Conservation (phyloP, 1,140 invertebrate genomes). For the Caenorhabditis tropicalis region DNA sequence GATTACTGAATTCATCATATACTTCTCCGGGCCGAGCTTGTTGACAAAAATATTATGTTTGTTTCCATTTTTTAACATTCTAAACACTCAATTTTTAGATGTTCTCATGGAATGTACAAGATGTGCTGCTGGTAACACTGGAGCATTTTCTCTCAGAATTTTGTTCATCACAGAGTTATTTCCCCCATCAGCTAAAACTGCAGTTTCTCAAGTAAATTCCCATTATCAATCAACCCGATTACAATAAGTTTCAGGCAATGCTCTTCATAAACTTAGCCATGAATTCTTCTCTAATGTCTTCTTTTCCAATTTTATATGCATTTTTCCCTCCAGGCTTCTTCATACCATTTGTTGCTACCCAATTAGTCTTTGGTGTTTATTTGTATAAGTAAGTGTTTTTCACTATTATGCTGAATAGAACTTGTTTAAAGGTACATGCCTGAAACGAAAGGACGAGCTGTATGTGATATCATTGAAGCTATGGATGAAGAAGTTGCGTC, state of each 20-base stretch:
- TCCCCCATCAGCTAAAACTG: neutral
- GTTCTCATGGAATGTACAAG: neutral
- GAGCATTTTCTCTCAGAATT: neutral
- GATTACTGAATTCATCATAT: neutral
- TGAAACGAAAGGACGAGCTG: neutral
- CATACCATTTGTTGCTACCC: neutral
- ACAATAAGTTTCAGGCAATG: neutral
- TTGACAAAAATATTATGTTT: neutral
- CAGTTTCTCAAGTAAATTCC: neutral
- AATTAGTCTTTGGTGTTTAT: neutral
- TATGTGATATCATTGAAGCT: conserved; percentile 1
- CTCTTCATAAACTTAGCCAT: neutral
- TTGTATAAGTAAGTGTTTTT: neutral
- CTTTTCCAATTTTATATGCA: neutral
- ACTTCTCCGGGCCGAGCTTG: neutral
- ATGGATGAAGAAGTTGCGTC: neutral
- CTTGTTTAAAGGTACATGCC: conserved; percentile 1
- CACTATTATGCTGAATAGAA: neutral
- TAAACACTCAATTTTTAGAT: neutral
- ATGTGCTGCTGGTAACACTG: neutral
- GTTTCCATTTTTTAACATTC: neutral
- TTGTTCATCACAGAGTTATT: neutral
- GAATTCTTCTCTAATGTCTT: neutral
- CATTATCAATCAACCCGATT: neutral
- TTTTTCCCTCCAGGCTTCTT: neutral